Percentiles rank a stretch among this genome's conserved stretches.
phyloP scores from a whole-genome alignment of 2,888 invertebrate genomes.

The Stegophylla sp. region DNA sequence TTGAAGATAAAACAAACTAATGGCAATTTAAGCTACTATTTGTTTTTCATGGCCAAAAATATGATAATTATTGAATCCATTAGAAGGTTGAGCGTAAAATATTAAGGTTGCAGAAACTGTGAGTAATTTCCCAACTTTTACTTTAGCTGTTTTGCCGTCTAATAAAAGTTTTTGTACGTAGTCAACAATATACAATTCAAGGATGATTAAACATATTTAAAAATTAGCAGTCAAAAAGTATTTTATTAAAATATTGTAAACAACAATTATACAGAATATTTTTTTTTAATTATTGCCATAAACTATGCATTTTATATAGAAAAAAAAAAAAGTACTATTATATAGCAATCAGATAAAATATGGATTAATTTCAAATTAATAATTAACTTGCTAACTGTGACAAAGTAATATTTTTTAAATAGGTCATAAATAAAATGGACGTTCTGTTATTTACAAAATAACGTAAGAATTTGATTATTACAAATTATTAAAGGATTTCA shows the following conservation, averaged over 20 bases:
- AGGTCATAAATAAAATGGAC: neutral
- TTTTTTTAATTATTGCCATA: neutral
- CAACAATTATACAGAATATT: neutral
- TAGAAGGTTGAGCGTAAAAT: no score
- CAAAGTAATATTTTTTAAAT: neutral
- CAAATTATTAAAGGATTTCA: neutral
- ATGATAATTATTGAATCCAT: no score
- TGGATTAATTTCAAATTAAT: neutral
- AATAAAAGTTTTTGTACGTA: no score
- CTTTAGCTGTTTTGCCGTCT: no score
- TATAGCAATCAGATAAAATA: neutral
- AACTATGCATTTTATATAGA: neutral
- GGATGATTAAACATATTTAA: neutral
- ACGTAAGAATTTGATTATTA: neutral
- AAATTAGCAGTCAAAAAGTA: neutral
- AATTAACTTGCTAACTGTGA: neutral
- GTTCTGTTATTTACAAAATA: neutral
- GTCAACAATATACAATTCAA: slow-evolving; percentile 5
- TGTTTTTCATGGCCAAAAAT: no score
- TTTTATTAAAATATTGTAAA: slow-evolving; percentile 28
- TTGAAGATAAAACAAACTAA: no score
- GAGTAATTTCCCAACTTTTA: no score
- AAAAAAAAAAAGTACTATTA: neutral
- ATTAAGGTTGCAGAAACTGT: no score
- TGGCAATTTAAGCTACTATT: no score